Conservation (phyloP, 2,797 vertebrate genomes). For the Thripadectes ignobilis region DNA sequence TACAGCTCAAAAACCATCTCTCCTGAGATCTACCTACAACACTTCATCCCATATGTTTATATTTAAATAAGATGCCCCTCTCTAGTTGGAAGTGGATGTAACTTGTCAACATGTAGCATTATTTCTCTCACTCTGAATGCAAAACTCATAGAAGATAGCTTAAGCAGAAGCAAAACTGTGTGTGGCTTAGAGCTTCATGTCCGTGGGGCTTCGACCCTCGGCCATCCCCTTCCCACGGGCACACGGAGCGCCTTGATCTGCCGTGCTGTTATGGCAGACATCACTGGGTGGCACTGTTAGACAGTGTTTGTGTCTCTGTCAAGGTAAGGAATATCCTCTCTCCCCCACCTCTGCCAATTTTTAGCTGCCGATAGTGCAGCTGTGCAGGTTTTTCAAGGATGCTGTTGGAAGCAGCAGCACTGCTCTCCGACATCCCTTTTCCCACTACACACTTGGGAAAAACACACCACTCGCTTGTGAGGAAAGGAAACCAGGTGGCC, state of each 20-base stretch:
- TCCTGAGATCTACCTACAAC: not conserved
- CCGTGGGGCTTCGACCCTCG: accelerated
- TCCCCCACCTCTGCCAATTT: not conserved
- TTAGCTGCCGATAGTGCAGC: not conserved
- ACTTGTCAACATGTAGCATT: not conserved
- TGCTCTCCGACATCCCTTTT: not conserved
- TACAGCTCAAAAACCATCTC: not conserved
- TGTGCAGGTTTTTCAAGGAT: not conserved
- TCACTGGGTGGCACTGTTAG: slow-evolving; percentile 68
- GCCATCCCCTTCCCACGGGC: not conserved
- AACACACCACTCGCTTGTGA: not conserved
- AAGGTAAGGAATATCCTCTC: not conserved
- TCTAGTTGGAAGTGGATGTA: not conserved
- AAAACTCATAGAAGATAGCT: accelerated
- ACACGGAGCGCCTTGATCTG: accelerated
- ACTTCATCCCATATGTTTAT: accelerated
- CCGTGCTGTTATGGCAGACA: slow-evolving; percentile 44
- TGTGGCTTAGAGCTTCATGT: accelerated
- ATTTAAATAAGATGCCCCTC: not conserved
- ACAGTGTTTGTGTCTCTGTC: slow-evolving; percentile 25
- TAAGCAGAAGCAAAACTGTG: accelerated
- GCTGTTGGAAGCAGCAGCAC: not conserved
- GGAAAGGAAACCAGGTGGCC: not conserved
- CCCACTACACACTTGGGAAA: accelerated
- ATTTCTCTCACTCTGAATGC: accelerated